Conservation (phyloP, 2,113 vertebrate species). For the Melanerpes formicivorus region DNA sequence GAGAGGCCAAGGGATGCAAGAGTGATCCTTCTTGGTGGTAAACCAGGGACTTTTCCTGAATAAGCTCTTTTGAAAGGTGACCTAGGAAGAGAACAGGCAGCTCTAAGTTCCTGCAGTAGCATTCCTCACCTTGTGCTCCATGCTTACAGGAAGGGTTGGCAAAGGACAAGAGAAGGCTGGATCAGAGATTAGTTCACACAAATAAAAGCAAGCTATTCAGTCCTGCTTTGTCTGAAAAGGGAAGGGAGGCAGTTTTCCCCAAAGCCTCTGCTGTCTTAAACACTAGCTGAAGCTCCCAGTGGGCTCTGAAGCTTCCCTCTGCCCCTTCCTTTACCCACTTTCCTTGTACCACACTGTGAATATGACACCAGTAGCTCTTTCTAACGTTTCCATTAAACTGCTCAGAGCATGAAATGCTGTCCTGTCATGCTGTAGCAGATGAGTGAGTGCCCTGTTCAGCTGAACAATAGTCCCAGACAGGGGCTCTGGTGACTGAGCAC, state of each 20-base stretch:
- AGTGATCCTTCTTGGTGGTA: not conserved
- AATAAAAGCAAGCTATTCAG: not conserved
- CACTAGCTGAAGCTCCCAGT: not conserved
- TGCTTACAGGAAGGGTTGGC: not conserved
- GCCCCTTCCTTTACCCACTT: not conserved
- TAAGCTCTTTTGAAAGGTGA: not conserved
- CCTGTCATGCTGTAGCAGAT: not conserved
- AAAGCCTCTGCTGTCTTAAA: not conserved
- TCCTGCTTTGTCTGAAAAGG: slow-evolving; percentile 47
- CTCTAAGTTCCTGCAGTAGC: not conserved
- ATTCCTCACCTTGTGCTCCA: not conserved
- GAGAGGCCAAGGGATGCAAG: not conserved
- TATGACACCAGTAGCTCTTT: slow-evolving; percentile 13
- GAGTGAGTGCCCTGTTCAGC: not conserved
- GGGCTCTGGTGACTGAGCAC: not conserved
- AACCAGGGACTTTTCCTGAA: not conserved
- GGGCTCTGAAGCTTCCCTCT: not conserved
- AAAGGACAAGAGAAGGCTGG: not conserved
- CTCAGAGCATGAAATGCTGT: not conserved
- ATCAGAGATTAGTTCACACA: not conserved
- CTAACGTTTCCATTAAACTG: not conserved
- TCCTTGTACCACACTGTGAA: slow-evolving; percentile 64
- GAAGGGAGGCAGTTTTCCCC: not conserved
- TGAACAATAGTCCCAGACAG: not conserved
- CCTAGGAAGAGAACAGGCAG: not conserved